Base-by-base conservation (phyloP, 2,113 vertebrate genomes). In the Numenius arquata region DNA sequence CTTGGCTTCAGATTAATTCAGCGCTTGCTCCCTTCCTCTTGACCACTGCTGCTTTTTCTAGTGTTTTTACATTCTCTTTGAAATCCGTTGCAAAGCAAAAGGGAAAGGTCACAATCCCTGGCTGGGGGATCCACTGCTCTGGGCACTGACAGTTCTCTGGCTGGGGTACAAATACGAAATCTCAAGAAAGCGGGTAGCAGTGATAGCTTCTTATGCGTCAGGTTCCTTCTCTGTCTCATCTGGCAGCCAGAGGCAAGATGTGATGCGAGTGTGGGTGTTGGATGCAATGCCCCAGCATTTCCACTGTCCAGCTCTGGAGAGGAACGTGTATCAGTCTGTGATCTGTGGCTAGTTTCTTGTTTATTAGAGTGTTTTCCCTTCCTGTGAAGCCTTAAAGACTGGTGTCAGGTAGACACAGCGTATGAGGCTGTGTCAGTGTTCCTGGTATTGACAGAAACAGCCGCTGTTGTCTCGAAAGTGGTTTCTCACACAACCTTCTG, bases 221-320 rank as follows among this genome's bases (percentile, higher is more conserved):
- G 45, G 21, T 7, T 21, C 55, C 68, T 40, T 13, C 47, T 67
- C 29, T 23, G 1, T 15, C 27, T 66, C 34, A 1, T 23, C 72
- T 17, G 73, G 50, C 32, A 52, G 43, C 50, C 38, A 20, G 25
- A 20, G 62, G 38, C 12, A 17, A 34, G 58, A 4, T 5, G 26
- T 4, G 1, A 18, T 3, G 38, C 16, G 36, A 26, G 40, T 9
- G 2, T 4, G 12, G 30, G 26, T n/a, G n/a, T 20, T 25, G 20
- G 27, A 17, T 2, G 50, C 25, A 26, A 26, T 6, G 15, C 13
- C 38, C 40, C 17, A 3, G 53, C 3, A 25, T 30, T 47, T 22
- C 63, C 40, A 32, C n/a, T 26, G 40, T 8, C 34, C 48, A 12
- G 47, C 63, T 76, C 20, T 10, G n/a, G 40, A 48, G 72, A 30